Conservation (phyloP, 2,797 vertebrate species). For the Linurgus olivaceus region DNA sequence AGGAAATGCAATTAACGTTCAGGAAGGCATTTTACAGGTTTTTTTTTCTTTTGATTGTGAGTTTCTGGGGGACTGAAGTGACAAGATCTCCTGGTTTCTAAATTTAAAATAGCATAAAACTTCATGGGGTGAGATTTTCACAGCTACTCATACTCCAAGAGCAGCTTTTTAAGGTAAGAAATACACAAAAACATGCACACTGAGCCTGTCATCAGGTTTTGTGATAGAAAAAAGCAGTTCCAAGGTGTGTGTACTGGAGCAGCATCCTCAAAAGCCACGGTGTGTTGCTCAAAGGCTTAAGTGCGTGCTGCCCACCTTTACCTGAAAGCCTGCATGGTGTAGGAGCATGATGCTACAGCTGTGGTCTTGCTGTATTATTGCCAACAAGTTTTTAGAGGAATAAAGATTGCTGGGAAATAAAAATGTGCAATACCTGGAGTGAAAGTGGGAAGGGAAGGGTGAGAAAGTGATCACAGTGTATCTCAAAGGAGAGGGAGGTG, state of each 20-base stretch:
- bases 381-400: not conserved
- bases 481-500: not conserved
- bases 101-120: not conserved
- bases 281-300: not conserved
- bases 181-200: not conserved
- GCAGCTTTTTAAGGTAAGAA: not conserved
- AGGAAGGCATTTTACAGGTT: not conserved
- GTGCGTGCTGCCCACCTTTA: not conserved
- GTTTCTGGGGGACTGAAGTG: not conserved
- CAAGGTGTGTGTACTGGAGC: not conserved
- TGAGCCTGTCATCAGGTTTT: not conserved
- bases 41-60: not conserved
- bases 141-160: not conserved
- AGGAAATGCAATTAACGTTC: not conserved
- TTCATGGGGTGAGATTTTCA: not conserved
- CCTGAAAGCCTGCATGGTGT: rapidly evolving
- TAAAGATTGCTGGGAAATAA: not conserved
- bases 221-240: rapidly evolving
- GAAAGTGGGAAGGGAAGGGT: rapidly evolving
- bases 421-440: not conserved
- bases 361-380: rapidly evolving
- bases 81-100: not conserved
- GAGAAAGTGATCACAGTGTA: rapidly evolving
- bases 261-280: not conserved
- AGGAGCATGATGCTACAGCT: rapidly evolving